Evolutionary conservation across 2,888 invertebrate genomes (phyloP), one percentile per base, ranked within the genome.

Genomic region (Tipula helvola): DNA sequence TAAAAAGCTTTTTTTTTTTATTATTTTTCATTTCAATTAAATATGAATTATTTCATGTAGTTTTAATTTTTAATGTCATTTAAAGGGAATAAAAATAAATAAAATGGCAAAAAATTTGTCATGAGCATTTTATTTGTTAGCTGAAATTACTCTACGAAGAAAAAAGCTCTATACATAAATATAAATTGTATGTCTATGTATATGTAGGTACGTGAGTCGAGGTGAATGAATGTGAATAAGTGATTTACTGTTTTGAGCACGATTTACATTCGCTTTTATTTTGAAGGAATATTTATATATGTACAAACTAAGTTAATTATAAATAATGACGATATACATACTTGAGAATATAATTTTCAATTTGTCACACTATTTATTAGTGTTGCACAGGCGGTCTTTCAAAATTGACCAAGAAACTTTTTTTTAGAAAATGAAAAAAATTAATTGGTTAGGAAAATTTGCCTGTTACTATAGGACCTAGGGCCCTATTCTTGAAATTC

Each of bases 21-120:
- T 28, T 28, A 10, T 71, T 71, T 71, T 71, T 71, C 71, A 71
- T 71, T 71, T 71, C 71, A 71, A 71, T 71, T 71, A 71, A 71
- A 71, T 71, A 71, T 71, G 71, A 71, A 71, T 71, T 71, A 71
- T 71, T 71, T 71, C 71, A 71, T 71, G 71, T 71, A 71, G 71
- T 71, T 71, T 71, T 71, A 71, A 71, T 71, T 71, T 71, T 28
- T 71, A 71, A 71, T 71, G 71, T 71, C 71, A 71, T 71, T 71
- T 71, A 71, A 71, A 71, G 71, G 71, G 71, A 71, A 71, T 71
- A 18, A 16, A 57, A 57, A 57, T 18, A 57, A 57, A 57, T 57
- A 28, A 71, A 71, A 71, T 71, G 28, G 71, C 8, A 71, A 5
- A 39, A 71, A 71, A 71, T 71, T 71, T 28, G 71, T 71, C 18